phyloP scores from a whole-genome alignment of 2,797 vertebrate species.

The Melanotaenia trifasciata region DNA sequence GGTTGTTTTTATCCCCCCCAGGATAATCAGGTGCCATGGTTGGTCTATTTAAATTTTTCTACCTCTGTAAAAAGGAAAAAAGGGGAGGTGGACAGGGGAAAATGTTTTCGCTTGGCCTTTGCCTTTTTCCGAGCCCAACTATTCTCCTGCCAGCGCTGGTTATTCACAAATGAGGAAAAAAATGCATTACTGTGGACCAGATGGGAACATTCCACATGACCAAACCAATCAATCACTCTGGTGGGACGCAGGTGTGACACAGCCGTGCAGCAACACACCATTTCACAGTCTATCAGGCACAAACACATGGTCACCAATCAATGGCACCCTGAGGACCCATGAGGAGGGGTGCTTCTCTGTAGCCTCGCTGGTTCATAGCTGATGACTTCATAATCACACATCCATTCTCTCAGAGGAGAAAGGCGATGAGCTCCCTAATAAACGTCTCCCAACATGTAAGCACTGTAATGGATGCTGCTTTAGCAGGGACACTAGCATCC shows the following conservation, averaged over 20 bases:
- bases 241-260: conserved; percentile 99
- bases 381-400: conserved; percentile 99
- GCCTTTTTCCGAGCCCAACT: conserved; percentile 81
- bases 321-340: conserved; percentile 95
- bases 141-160: conserved; percentile 86
- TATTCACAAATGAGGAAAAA: conserved; percentile 86
- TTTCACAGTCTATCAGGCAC: conserved; percentile 99
- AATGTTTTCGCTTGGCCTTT: conserved; percentile 85
- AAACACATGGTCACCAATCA: conserved; percentile 99
- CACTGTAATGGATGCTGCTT: conserved; percentile 68
- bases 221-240: conserved; percentile 99
- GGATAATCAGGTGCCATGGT: conserved; percentile 71
- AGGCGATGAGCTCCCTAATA: conserved; percentile 94
- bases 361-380: conserved; percentile 96
- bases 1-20: conserved; percentile 65
- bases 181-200: conserved; percentile 98
- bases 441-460: conserved; percentile 88
- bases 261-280: conserved; percentile 99
- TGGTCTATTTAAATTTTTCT: conserved; percentile 71
- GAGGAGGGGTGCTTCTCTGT: conserved; percentile 88
- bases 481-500: conserved; percentile 38
- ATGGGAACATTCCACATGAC: conserved; percentile 99
- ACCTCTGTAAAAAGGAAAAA: conserved; percentile 65
- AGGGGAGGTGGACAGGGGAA: conserved; percentile 58
- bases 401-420: conserved; percentile 96